A percentile compares a stretch with the other conserved stretches of the same genome.
These are phyloP conservation scores for Drosophila austrosaltans DNA, from an alignment of 2,888 invertebrate genomes.

Conservation along the genomic window DNA sequence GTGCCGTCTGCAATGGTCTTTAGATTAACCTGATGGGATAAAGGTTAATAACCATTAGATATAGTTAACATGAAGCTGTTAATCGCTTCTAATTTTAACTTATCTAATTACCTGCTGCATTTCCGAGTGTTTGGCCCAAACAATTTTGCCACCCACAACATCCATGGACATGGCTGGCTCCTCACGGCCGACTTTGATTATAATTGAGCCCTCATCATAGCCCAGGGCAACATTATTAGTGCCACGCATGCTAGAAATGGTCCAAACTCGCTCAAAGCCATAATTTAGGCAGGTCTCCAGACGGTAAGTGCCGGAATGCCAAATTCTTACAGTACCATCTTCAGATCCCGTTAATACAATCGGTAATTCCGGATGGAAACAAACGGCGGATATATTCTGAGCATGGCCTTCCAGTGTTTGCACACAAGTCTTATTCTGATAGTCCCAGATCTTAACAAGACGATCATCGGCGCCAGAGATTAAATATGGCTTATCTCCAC, in stretches of 20 bases:
- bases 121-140: constrained; percentile 99
- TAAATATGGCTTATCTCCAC: constrained; percentile 99
- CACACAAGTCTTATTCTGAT: constrained; percentile 99
- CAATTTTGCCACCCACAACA: constrained; percentile 98
- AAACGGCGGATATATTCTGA: constrained; percentile 97
- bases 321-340: constrained; percentile 98
- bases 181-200: constrained; percentile 90
- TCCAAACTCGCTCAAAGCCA: constrained; percentile 99
- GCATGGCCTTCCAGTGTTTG: constrained; percentile 99
- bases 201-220: constrained; percentile 84
- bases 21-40: constrained; percentile 68
- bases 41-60: no score
- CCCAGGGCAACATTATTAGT: constrained; percentile 98
- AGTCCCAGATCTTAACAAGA: constrained; percentile 99
- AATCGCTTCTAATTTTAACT: no score
- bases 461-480: constrained; percentile 99
- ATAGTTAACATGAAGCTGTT: no score
- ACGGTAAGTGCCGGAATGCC: constrained; percentile 99
- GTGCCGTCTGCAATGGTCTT: constrained; percentile 84
- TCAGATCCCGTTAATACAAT: constrained; percentile 98
- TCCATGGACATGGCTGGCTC: constrained; percentile 99
- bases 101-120: constrained; percentile 89
- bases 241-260: constrained; percentile 95
- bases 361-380: constrained; percentile 99
- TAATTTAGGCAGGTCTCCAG: constrained; percentile 98